Base-by-base conservation (phyloP, 2,113 vertebrate species). In the Pantherophis guttatus region DNA sequence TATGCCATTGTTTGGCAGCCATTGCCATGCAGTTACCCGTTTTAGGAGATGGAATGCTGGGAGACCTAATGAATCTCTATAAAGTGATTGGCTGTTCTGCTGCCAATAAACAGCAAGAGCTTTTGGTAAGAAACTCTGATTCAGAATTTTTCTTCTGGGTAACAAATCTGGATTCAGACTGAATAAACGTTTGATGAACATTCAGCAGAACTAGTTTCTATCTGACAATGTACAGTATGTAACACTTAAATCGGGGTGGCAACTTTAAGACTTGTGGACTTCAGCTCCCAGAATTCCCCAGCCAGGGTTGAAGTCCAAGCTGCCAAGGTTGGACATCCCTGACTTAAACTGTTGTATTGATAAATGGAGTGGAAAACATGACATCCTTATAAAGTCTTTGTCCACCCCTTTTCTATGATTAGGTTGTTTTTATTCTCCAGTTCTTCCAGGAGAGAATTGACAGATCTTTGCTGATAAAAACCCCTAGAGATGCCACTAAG, bases 1-100 rank as follows among this genome's bases (percentile, higher is more conserved):
- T 99, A 98, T 99, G 99, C 96, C 99, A 99, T 91, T 98, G 99
- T 88, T 96, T 99, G 91, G 98, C 99, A 0, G 98, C 99, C 96
- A 98, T 99, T 53, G 99, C 99, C 95, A 98, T 98, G 97, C 99
- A 99, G 97, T 98, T 99, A 95, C 99, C 99, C 0, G 99, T 99
- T 88, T 87, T 99, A 94, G 99, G 98, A 0, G 98, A 99, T 26
- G 98, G 98, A 3, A 99, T 99, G 98, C 98, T 99, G 39, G 99
- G 98, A 87, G 98, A 99, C 96, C 97, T 99, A 1, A 97, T 99
- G 97, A 99, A 99, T 86, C 98, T 99, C 70, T 99, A 99, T 96
- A 98, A 98, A 94, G 98, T 99, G 90, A 99, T 98, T 65, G 98
- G 98, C 90, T 97, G 94, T 50, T 98, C 98, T 9, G 97, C 98